phyloP scores from a whole-genome alignment of 1,140 invertebrate genomes.

The Lamellibrachia luymesi region DNA sequence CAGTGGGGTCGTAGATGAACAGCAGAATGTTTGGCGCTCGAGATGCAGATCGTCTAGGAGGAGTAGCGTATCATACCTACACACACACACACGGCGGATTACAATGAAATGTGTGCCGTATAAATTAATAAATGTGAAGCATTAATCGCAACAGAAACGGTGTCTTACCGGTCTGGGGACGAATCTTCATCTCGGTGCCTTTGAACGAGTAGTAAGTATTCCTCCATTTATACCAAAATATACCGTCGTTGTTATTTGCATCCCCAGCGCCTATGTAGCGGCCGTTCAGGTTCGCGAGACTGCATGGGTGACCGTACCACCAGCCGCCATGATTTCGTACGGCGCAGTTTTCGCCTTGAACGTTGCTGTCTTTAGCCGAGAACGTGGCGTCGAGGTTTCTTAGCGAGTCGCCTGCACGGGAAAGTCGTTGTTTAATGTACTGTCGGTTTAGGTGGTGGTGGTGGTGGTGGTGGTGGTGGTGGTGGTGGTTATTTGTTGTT shows the following conservation, averaged over 20 bases:
- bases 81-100: too few species aligned
- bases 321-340: background rate
- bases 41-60: too few species aligned
- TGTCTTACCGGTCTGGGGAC: background rate
- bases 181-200: background rate
- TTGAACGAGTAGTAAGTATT: background rate
- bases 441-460: background rate
- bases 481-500: background rate
- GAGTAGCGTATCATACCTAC: too few species aligned
- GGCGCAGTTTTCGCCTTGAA: background rate
- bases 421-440: background rate
- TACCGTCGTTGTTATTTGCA: background rate
- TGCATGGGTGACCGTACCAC: background rate
- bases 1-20: too few species aligned
- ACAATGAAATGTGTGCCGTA: too few species aligned
- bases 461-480: constrained; percentile 11
- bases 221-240: background rate
- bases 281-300: background rate
- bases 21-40: too few species aligned
- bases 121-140: too few species aligned
- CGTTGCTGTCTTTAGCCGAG: background rate
- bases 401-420: background rate
- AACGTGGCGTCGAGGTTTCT: background rate
- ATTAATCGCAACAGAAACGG: too few species aligned
- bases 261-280: background rate